Base-by-base conservation (phyloP, 1,140 invertebrate species). In the Helicoverpa armigera region DNA sequence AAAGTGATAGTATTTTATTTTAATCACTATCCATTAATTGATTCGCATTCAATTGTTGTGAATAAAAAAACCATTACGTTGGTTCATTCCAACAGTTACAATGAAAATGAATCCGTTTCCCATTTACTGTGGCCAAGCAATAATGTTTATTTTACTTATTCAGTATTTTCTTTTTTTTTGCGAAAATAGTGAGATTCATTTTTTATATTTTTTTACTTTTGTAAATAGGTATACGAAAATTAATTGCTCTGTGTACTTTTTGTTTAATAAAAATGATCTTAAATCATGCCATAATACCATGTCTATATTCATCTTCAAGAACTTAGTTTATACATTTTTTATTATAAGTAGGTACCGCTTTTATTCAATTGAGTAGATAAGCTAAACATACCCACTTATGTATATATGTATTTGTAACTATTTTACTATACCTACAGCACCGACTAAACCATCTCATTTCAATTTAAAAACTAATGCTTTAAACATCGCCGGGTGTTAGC, bases 61-160 rank as follows among this genome's bases (percentile, higher is more conserved):
- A 60, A 60, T 60, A 60, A 18, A 23, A 60, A 60, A 60, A 60
- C 18, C 58, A 60, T 60, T 60, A 60, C 58, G 58, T 23, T 11
- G 29, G 29, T 23, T 23, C 58, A 60, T 60, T 60, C 29, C 58
- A 60, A 60, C 29, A 13, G 58, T 60, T 16, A 12, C 18, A 60
- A 31, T 60, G 58, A 60, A 60, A 60, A 23, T 60, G 10, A 60
- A 60, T 60, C 5, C 58, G 58, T 3, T 29, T 60, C 29, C 58
- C 58, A 60, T 60, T 60, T 58, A 58, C 23, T 23, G 58, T 13
- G 7, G 18, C 9, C 58, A 9, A 23, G 58, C 5, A 3, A 60
- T 60, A 23, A 60, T 60, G 29, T 60, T 60, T 58, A 18, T n/a
- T 60, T 43, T 58, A 58, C 16, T 16, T 58, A 58, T 10, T 23